phyloP scores from a whole-genome alignment of 1,140 invertebrate species.

The Pogonomyrmex californicus region DNA sequence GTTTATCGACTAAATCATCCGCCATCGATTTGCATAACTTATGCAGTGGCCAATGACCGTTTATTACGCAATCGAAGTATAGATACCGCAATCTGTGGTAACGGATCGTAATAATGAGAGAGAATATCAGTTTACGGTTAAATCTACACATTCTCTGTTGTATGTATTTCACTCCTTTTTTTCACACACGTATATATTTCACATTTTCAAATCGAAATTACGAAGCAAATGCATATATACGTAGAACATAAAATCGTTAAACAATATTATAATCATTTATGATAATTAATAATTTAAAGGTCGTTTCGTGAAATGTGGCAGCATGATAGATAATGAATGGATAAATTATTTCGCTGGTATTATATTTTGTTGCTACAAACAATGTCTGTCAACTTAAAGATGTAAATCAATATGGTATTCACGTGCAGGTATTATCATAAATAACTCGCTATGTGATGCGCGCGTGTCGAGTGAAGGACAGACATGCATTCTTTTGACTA shows the following conservation, averaged over 20 bases:
- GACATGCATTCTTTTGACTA: constrained; percentile 4
- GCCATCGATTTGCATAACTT: constrained; percentile 72
- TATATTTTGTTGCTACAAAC: constrained; percentile 3
- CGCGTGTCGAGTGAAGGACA: neutral
- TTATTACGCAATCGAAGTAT: constrained; percentile 65
- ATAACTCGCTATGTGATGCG: constrained; percentile 22
- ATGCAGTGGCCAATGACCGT: constrained; percentile 40
- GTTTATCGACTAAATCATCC: constrained; percentile 74
- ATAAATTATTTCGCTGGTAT: neutral
- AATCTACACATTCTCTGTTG: neutral
- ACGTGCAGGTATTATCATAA: constrained; percentile 5
- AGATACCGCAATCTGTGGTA: neutral
- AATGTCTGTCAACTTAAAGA: neutral
- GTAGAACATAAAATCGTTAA: neutral
- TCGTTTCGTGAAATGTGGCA: neutral
- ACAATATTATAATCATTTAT: neutral
- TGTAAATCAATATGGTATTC: constrained; percentile 13
- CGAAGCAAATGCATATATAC: neutral
- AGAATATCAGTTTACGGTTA: neutral
- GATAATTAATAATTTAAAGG: neutral
- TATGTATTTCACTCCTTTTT: neutral
- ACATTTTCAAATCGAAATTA: neutral
- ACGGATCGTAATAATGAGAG: neutral
- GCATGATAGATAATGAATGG: neutral
- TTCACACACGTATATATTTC: neutral